These are phyloP conservation scores for Periophthalmodon schlosseri DNA, from an alignment of 2,113 vertebrate genomes.

Conservation along the genomic window DNA sequence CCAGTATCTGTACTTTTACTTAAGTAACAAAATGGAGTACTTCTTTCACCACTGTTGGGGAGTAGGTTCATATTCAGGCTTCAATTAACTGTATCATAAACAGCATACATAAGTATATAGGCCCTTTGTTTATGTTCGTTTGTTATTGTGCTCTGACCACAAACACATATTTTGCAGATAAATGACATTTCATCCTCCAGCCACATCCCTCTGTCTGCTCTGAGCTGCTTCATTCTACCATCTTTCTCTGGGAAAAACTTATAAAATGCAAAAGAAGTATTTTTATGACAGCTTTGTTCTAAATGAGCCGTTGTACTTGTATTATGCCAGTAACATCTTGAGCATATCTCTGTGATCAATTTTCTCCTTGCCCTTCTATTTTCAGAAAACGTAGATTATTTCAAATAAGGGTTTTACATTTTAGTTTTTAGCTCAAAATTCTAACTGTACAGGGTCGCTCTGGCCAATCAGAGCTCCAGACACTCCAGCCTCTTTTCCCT, in stretches of 20 bases:
- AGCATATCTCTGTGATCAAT: background rate
- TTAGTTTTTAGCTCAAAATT: too few relatives aligned
- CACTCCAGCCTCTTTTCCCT: background rate
- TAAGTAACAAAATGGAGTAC: too few relatives aligned
- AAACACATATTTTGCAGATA: background rate
- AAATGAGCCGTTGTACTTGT: conserved; percentile 30
- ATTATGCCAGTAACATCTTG: conserved; percentile 14
- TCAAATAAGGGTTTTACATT: background rate
- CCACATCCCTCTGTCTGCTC: background rate
- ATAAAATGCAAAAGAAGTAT: conserved; percentile 31
- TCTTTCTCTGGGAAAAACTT: conserved; percentile 51
- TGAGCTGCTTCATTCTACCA: conserved; percentile 21
- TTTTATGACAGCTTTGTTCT: conserved; percentile 24
- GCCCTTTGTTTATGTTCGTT: background rate
- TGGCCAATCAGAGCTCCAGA: too few relatives aligned
- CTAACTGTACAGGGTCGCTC: too few relatives aligned
- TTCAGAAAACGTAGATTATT: background rate
- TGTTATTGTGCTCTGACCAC: background rate
- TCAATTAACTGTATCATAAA: too few relatives aligned
- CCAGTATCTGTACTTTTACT: too few relatives aligned
- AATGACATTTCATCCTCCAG: conserved; percentile 10
- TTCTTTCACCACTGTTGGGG: too few relatives aligned
- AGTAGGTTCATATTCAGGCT: background rate
- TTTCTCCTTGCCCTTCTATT: background rate
- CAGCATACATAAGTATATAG: background rate